These are phyloP conservation scores for Elephas maximus DNA, from an alignment of 2,113 vertebrate species.

Conservation along the genomic window DNA sequence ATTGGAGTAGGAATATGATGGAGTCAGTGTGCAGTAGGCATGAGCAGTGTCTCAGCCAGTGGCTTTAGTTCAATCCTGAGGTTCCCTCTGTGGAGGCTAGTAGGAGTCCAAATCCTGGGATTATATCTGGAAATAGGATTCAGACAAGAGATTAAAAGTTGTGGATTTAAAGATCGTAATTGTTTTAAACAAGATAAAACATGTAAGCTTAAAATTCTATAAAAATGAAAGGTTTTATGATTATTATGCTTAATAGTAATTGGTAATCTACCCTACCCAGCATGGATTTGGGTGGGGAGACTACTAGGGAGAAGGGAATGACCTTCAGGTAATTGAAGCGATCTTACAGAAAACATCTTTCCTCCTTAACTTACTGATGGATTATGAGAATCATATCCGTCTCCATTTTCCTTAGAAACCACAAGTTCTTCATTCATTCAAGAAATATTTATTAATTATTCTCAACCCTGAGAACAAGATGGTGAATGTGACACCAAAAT, in stretches of 20 bases:
- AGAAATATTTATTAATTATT: background rate
- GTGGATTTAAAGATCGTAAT: conserved; percentile 5
- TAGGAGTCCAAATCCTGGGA: background rate
- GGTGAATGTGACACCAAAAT: background rate
- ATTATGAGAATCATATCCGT: background rate
- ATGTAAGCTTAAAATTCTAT: conserved; percentile 2
- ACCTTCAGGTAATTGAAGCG: background rate
- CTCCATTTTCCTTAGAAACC: conserved; percentile 16
- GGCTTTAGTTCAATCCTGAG: background rate
- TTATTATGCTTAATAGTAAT: conserved; percentile 12
- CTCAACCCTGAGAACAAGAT: background rate
- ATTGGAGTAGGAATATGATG: background rate
- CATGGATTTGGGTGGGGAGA: background rate
- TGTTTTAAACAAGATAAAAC: conserved; percentile 29
- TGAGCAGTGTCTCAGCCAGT: background rate
- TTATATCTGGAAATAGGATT: conserved; percentile 35
- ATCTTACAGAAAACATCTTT: background rate
- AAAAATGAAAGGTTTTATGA: background rate
- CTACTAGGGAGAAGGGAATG: background rate
- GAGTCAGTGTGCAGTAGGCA: background rate
- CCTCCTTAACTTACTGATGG: background rate
- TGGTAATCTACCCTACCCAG: background rate
- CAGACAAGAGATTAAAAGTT: conserved; percentile 19
- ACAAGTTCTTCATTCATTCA: conserved; percentile 25
- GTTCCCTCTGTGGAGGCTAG: background rate